phyloP scores from a whole-genome alignment of 2,888 invertebrate species.

The Andrena camellia region DNA sequence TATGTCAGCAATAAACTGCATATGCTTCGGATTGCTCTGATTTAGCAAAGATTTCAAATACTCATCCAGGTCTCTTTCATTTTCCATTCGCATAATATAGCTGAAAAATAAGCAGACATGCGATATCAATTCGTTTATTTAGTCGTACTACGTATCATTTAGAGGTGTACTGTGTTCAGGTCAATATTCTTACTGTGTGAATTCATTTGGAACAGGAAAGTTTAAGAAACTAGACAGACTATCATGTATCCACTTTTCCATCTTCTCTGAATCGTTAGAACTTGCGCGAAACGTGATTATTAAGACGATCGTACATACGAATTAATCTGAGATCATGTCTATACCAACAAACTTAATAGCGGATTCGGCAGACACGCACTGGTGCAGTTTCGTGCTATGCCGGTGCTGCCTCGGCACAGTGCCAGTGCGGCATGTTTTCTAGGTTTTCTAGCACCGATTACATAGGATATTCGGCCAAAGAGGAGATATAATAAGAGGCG shows the following conservation, averaged over 20 bases:
- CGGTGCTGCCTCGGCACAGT: no score
- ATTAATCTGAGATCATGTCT: no score
- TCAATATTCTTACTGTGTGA: conserved; percentile 78
- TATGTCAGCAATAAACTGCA: conserved; percentile 88
- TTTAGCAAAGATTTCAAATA: conserved; percentile 92
- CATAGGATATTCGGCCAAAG: no score
- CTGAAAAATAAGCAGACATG: conserved; percentile 85
- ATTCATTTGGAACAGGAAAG: conserved; percentile 90
- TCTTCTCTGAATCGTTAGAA: conserved; percentile 18
- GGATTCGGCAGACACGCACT: no score
- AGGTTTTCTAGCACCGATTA: no score
- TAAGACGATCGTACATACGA: neutral
- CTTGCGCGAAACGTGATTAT: neutral
- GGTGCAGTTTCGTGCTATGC: no score
- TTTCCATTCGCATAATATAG: conserved; percentile 90
- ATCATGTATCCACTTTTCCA: conserved; percentile 89
- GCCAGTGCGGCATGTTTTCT: no score
- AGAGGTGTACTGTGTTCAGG: neutral
- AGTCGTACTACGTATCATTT: conserved; percentile 1
- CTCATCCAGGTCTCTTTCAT: conserved; percentile 90
- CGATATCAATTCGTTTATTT: conserved; percentile 85
- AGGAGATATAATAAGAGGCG: no score
- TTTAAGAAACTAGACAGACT: conserved; percentile 89
- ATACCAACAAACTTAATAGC: no score
- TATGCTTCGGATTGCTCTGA: conserved; percentile 89